phyloP scores from a whole-genome alignment of 2,797 vertebrate genomes.

The Pipistrellus nathusii region DNA sequence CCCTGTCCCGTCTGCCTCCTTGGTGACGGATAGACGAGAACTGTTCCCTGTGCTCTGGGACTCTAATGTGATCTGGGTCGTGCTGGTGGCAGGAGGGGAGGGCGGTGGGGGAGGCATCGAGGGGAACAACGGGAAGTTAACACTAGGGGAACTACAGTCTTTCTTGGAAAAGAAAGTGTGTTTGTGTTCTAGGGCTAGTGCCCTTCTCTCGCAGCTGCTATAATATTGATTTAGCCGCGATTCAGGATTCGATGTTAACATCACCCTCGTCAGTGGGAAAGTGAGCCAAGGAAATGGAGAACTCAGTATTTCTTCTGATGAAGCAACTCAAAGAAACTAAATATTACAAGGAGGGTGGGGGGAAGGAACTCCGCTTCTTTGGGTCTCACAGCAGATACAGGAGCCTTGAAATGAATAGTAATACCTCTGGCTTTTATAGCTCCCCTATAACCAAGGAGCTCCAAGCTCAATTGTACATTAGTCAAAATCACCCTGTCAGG shows the following conservation, averaged over 20 bases:
- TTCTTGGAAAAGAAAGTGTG: slow-evolving; percentile 80
- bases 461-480: neutral
- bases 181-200: slow-evolving; percentile 70
- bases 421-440: slow-evolving; percentile 60
- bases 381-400: slow-evolving; percentile 43
- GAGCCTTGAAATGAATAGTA: slow-evolving; percentile 61
- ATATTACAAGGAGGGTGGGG: slow-evolving; percentile 60
- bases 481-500: slow-evolving; percentile 53
- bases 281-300: slow-evolving; percentile 79
- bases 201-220: slow-evolving; percentile 73
- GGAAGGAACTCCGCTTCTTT: slow-evolving; percentile 31
- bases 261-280: slow-evolving; percentile 72
- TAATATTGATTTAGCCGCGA: slow-evolving; percentile 65
- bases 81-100: slow-evolving; percentile 83
- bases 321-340: slow-evolving; percentile 75
- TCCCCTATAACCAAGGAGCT: slow-evolving; percentile 34
- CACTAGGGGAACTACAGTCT: slow-evolving; percentile 83
- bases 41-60: slow-evolving; percentile 90
- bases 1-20: slow-evolving; percentile 90
- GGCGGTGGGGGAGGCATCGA: slow-evolving; percentile 61
- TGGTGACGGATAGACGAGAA: slow-evolving; percentile 94
- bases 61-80: slow-evolving; percentile 93
- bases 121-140: slow-evolving; percentile 81
- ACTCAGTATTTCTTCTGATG: slow-evolving; percentile 66
- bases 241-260: slow-evolving; percentile 65